Evolutionary conservation across 2,113 vertebrate species (phyloP), one percentile per base, ranked within the genome.

Genomic region (Podocnemis expansa): DNA sequence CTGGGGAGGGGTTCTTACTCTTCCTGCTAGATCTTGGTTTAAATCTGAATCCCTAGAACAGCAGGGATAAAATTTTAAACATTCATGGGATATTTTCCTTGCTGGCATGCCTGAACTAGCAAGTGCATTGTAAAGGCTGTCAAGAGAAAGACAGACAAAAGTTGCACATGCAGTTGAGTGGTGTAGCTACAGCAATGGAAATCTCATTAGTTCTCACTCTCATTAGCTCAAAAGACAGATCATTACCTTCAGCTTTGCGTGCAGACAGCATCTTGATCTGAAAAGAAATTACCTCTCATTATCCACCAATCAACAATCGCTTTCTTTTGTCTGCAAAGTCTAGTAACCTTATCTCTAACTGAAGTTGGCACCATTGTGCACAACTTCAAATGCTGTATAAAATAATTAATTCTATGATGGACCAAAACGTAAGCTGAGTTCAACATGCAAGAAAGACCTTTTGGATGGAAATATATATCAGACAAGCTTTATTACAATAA

Each of bases 251-350:
- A 51, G 52, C 63, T 80, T 96, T 97, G 89, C 84, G 96, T 80
- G 94, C 82, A 47, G 97, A 96, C 49, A 98, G 43, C 41, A 92
- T 95, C 38, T 96, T 98, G 93, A 97, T 97, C 98, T 98, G 97
- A 41, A 97, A 97, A 75, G 55, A 95, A 91, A 78, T 2, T 78
- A 54, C 22, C n/a, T 70, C 9, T 38, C 63, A 80, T 41, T 3
- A 45, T 34, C 38, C 2, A 47, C 82, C 70, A 92, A 31, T 85
- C 55, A 87, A 79, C 67, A 6, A 84, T 19, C 0, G 51, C 56
- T 78, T 80, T 34, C 21, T 79, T 76, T 94, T 45, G 4, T 19
- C 82, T 82, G 45, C 45, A 58, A 80, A 80, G 78, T 60, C 21
- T 58, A 55, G 45, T 27, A 6, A 10, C 34, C 75, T 52, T 47